Percentiles rank a stretch among this genome's conserved stretches.
These are phyloP conservation scores for Entomyzon cyanotis DNA, from an alignment of 2,113 vertebrate genomes.

Conservation along the genomic window DNA sequence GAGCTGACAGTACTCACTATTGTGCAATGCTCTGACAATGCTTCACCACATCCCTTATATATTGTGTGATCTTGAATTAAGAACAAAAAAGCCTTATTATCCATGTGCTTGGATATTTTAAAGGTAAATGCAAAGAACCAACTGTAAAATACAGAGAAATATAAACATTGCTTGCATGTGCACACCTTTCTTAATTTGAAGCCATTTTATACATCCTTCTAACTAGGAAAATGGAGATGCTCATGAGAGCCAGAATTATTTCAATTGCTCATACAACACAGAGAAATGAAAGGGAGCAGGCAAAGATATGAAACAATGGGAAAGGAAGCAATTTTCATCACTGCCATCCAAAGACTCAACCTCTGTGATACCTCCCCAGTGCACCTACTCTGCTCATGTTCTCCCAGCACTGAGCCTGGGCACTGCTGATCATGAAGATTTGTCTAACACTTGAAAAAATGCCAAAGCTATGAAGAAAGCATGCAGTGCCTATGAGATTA, in stretches of 20 bases:
- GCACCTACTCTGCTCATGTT: neutral
- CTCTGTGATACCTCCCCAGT: neutral
- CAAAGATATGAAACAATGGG: neutral
- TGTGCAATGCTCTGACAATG: neutral
- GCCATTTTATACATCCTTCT: neutral
- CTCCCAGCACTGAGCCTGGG: neutral
- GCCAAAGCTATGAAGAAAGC: neutral
- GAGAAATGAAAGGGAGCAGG: neutral
- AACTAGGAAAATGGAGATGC: neutral
- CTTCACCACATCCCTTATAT: neutral
- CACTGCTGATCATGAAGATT: neutral
- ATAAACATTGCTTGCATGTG: neutral
- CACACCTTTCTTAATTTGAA: neutral
- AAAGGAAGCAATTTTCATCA: neutral
- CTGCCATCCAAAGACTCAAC: neutral
- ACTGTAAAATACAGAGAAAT: neutral
- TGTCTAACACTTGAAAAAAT: constrained; percentile 5
- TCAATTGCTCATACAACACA: neutral
- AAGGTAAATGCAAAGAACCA: neutral
- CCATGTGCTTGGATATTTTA: constrained; percentile 2
- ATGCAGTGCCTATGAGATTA: neutral
- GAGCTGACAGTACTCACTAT: neutral
- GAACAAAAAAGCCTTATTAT: constrained; percentile 29
- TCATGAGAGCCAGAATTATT: neutral
- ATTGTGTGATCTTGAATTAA: constrained; percentile 23